Evolutionary conservation across 2,888 invertebrate species (phyloP).

Genomic region (Sylvicola cinctus): DNA sequence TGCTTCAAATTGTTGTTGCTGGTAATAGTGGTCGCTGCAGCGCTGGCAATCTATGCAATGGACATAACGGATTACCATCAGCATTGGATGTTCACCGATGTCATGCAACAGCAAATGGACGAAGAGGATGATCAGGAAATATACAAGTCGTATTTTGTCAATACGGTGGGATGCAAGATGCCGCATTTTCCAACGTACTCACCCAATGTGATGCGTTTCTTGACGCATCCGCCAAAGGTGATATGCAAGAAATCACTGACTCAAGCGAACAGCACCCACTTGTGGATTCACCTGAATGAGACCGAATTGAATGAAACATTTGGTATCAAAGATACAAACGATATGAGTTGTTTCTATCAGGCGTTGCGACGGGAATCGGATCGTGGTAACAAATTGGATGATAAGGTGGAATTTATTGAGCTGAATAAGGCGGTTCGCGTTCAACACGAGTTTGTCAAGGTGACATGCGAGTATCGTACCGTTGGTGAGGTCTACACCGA

Average conservation of each 20-base stretch:
- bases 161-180: slow-evolving; percentile 23
- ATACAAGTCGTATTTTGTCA: slow-evolving; percentile 19
- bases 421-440: slow-evolving; percentile 18
- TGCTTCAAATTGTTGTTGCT: no score
- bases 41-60: no score
- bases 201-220: slow-evolving; percentile 18
- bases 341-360: slow-evolving; percentile 16
- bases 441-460: slow-evolving; percentile 45
- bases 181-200: slow-evolving; percentile 20
- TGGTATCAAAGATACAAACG: slow-evolving; percentile 13
- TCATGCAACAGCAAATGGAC: no score
- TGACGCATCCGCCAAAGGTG: slow-evolving; percentile 15
- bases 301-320: slow-evolving; percentile 14
- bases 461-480: slow-evolving; percentile 32
- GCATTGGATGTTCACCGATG: no score
- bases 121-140: no score
- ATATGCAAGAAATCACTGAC: slow-evolving; percentile 15
- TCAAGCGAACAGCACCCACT: slow-evolving; percentile 12
- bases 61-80: no score
- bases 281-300: slow-evolving; percentile 16
- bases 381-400: neutral
- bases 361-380: slow-evolving; percentile 16
- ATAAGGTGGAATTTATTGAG: slow-evolving; percentile 12
- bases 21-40: no score
- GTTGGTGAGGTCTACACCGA: slow-evolving; percentile 38